These are phyloP conservation scores for Dreissena rostriformis DNA, from an alignment of 1,140 invertebrate species.

Conservation along the genomic window DNA sequence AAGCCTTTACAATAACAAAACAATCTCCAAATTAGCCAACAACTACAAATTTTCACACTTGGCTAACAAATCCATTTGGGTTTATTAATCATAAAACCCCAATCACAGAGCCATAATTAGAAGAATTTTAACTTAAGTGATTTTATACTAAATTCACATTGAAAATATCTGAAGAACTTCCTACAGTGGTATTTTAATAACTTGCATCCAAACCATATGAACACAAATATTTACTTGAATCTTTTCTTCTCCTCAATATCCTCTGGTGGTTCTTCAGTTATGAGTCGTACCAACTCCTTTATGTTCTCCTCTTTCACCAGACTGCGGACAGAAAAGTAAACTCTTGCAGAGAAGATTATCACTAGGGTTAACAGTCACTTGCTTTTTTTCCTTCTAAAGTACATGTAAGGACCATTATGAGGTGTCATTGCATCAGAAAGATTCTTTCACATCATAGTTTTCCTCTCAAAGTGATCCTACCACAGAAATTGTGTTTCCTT, in stretches of 20 bases:
- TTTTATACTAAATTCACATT: too few relatives aligned
- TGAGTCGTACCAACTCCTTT: constrained; percentile 92
- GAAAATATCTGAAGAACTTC: too few relatives aligned
- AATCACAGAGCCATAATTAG: background rate
- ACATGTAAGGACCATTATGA: too few relatives aligned
- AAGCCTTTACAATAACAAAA: too few relatives aligned
- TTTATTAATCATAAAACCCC: background rate
- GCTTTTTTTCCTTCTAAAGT: too few relatives aligned
- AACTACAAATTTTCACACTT: background rate
- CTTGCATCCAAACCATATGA: background rate
- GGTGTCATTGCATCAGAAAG: too few relatives aligned
- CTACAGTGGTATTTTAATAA: background rate
- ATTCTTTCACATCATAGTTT: too few relatives aligned
- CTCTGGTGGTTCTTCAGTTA: constrained; percentile 91
- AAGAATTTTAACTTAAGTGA: too few relatives aligned
- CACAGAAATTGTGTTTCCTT: too few relatives aligned
- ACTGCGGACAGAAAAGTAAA: constrained; percentile 84
- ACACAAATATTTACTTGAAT: constrained; percentile 88
- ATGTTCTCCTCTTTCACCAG: constrained; percentile 91
- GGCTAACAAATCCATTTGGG: background rate
- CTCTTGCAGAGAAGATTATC: background rate
- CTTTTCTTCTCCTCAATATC: constrained; percentile 89
- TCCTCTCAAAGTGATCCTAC: too few relatives aligned
- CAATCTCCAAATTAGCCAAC: too few relatives aligned
- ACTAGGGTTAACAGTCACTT: too few relatives aligned